These are phyloP conservation scores for Ischnus inquisitorius DNA, from an alignment of 2,888 invertebrate species.

Conservation along the genomic window DNA sequence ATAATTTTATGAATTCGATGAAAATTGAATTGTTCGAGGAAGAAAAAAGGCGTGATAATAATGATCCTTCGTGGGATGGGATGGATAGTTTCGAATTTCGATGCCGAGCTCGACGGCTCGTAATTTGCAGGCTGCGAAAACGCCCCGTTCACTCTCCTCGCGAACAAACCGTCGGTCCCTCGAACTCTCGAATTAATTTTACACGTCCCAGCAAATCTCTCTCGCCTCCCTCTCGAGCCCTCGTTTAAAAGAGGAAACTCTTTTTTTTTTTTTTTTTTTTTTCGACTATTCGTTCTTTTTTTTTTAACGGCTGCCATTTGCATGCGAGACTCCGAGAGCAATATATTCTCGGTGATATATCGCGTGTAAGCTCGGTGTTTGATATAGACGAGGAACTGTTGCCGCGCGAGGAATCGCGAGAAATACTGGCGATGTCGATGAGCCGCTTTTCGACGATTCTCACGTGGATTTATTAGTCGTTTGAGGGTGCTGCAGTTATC, in stretches of 20 bases:
- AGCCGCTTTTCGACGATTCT: conserved; percentile 8
- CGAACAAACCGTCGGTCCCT: conserved; percentile 30
- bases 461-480: background rate
- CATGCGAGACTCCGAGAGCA: conserved; percentile 54
- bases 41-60: background rate
- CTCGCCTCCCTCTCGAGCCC: conserved; percentile 21
- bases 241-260: conserved; percentile 19
- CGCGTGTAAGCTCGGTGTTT: conserved; percentile 47
- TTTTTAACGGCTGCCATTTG: conserved; percentile 58
- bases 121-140: conserved; percentile 47
- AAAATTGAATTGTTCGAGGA: background rate
- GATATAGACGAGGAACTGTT: conserved; percentile 49
- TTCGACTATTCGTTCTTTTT: conserved; percentile 26
- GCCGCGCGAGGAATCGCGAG: conserved; percentile 30
- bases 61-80: background rate
- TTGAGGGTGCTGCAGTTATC: background rate
- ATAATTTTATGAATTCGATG: background rate
- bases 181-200: conserved; percentile 65
- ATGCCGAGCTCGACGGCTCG: conserved; percentile 25
- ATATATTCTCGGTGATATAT: conserved; percentile 67
- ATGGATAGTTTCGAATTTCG: conserved; percentile 44
- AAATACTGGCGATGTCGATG: conserved; percentile 17
- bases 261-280: conserved; percentile 31
- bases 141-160: conserved; percentile 16
- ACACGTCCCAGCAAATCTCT: conserved; percentile 56